Evolutionary conservation across 2,797 vertebrate genomes (phyloP), one percentile per base, ranked within the genome.

Genomic region (Acanthis flammea): DNA sequence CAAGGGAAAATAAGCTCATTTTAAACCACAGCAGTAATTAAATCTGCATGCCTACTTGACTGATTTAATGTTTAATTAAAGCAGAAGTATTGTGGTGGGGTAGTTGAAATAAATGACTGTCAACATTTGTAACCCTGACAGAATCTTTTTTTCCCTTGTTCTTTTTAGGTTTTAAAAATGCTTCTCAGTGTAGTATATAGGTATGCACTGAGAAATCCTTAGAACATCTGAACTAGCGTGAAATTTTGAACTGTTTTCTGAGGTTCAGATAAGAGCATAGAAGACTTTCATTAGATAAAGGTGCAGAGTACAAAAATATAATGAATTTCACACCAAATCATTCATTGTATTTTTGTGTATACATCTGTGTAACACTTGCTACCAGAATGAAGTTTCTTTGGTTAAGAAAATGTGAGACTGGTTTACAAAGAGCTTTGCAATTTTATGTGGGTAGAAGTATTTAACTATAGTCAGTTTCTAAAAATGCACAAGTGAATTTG

Each of bases 31-130:
- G 73, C 51, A 81, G 66, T 88, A 93, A 94, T 94, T 95, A 93
- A 93, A 92, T 94, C 66, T 88, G 51, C 63, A 50, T 77, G 78
- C 55, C 76, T 90, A 27, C 88, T 94, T 92, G 90, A 84, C 90
- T 14, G 10, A 86, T 92, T 72, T 86, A 89, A 82, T 94, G 70
- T 70, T 95, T 94, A 92, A 94, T 95, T 94, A 93, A 82, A 91
- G 58, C 66, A 78, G 86, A 92, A 94, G 55, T 91, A 66, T 75
- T 92, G 41, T 51, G 42, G 50, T 66, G 54, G 39, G 1, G 19
- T 78, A 76, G 65, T 65, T 83, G 28, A 88, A 81, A 60, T 80
- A 89, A 92, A 77, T 75, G 51, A 51, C 58, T 81, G 42, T 61
- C 61, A 83, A 57, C 30, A 14, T 94, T 61, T 78, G 54, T 65